Evolutionary conservation across 2,888 invertebrate species (phyloP).

Genomic region (Laothoe populi): DNA sequence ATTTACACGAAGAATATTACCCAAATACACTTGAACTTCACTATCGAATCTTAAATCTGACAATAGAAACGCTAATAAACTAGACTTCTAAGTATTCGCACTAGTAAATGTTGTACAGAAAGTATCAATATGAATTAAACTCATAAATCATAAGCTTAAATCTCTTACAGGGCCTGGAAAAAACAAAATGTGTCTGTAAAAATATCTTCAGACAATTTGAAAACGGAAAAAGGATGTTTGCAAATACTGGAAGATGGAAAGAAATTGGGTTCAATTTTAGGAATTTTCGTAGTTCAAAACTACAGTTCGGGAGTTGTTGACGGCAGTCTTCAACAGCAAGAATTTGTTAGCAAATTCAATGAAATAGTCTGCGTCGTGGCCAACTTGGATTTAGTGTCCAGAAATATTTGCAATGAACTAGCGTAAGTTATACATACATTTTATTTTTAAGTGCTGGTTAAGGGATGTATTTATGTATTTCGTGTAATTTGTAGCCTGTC

Average conservation of each 20-base stretch:
- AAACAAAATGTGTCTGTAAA: slow-evolving; percentile 48
- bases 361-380: slow-evolving; percentile 46
- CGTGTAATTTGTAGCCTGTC: too few relatives aligned
- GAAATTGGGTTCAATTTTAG: slow-evolving; percentile 55
- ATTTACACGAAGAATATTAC: too few relatives aligned
- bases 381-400: slow-evolving; percentile 57
- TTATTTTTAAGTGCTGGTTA: too few relatives aligned
- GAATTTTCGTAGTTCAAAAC: slow-evolving; percentile 55
- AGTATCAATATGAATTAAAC: too few relatives aligned
- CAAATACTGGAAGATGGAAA: slow-evolving; percentile 51
- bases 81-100: too few relatives aligned
- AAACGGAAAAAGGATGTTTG: slow-evolving; percentile 49
- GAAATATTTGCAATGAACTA: slow-evolving; percentile 52
- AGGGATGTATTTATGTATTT: too few relatives aligned
- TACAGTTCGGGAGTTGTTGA: slow-evolving; percentile 31
- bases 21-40: too few relatives aligned
- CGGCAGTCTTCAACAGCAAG: slow-evolving; percentile 38
- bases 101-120: too few relatives aligned
- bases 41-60: too few relatives aligned
- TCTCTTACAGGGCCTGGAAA: slow-evolving; percentile 45
- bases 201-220: slow-evolving; percentile 53
- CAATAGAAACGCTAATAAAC: too few relatives aligned
- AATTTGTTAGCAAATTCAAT: slow-evolving; percentile 48
- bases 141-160: too few relatives aligned
- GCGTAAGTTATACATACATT: slow-evolving; percentile 44